Evolutionary conservation across 2,797 vertebrate genomes (phyloP), one percentile per base, ranked within the genome.

Genomic region (Cossypha caffra): DNA sequence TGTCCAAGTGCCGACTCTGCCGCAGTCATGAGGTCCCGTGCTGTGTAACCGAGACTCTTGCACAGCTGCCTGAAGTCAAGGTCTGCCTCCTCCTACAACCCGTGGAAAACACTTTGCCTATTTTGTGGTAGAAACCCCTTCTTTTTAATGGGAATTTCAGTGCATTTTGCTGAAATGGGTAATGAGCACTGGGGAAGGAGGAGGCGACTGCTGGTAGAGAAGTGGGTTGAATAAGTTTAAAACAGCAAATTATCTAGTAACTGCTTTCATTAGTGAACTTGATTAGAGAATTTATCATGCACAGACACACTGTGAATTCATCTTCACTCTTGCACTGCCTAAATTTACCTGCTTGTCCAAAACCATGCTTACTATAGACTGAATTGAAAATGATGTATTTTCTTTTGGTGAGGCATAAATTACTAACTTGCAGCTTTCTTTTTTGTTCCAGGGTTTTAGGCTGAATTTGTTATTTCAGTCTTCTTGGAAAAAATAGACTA

Each of bases 81-180:
- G 97, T 40, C 93, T 97, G 73, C 63, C 87, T 96, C 94, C 80
- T 76, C 97, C 97, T 90, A 90, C 95, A 84, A 96, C 90, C 88
- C 92, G 66, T 80, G 97, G 97, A 97, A 97, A 97, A 96, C 18
- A 9, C 61, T 98, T 98, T 72, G 95, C 92, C 67, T 74, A 63
- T 63, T 96, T 88, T 96, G 95, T 98, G 97, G 96, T 98, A 97
- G 98, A 62, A 54, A 3, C 12, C 11, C 21, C 25, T 71, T n/a
- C 20, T 33, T 67, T 54, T 52, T 26, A 33, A 14, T 25, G 45
- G 23, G 20, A 62, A 26, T 23, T 7, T 79, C 23, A 58, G 0
- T 79, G 33, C 0, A 0, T 87, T 85, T 62, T 67, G 33, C 84
- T 73, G 86, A 52, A 63, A 52, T 26, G n/a, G 11, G 13, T 52